Conservation (phyloP, 2,888 invertebrate genomes). For the Helleia helle region DNA sequence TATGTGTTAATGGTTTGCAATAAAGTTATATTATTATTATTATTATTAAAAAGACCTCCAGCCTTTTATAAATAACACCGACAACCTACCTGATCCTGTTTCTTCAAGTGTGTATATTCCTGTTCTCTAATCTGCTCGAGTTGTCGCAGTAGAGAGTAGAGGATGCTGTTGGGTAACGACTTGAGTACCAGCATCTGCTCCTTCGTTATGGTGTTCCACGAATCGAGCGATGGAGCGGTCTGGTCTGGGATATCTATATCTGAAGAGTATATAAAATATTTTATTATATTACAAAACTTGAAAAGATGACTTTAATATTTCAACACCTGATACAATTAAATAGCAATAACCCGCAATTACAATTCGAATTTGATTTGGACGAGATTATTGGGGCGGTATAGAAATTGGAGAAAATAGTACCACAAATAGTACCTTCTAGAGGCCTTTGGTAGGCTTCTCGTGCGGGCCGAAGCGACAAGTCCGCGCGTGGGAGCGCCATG, state of each 20-base stretch:
- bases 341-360: too few relatives aligned
- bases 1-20: too few relatives aligned
- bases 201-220: constrained; percentile 8
- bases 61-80: too few relatives aligned
- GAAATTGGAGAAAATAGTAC: too few relatives aligned
- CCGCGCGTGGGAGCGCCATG: constrained; percentile 16
- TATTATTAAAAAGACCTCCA: too few relatives aligned
- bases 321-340: too few relatives aligned
- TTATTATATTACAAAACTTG: too few relatives aligned
- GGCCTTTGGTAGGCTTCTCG: neutral
- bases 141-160: constrained; percentile 34
- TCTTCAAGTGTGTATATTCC: constrained; percentile 18
- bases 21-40: too few relatives aligned
- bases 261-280: too few relatives aligned
- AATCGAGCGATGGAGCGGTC: neutral
- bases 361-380: too few relatives aligned
- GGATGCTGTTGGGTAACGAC: constrained; percentile 35
- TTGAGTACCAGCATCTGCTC: constrained; percentile 41
- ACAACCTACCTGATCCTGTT: constrained; percentile 21
- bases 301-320: too few relatives aligned
- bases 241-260: constrained; percentile 1
- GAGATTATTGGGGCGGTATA: too few relatives aligned
- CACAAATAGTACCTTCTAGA: constrained; percentile 25
- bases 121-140: constrained; percentile 26
- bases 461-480: neutral